Evolutionary conservation across 2,113 vertebrate genomes (phyloP), one percentile per base, ranked within the genome.

Genomic region (Manacus vitellinus): DNA sequence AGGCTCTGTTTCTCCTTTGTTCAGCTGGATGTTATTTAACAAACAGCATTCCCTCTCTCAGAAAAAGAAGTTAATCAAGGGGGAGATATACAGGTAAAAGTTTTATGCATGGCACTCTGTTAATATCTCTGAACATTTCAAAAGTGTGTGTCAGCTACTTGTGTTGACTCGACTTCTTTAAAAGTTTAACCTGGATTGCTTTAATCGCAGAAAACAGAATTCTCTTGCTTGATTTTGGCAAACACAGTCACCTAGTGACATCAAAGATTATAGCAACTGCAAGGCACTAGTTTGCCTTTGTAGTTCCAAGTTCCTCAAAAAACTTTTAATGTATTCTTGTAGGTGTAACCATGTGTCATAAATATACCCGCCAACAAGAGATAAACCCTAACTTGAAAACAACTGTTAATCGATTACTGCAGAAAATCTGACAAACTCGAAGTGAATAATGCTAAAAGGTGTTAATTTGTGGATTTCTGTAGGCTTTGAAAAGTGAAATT

Each of bases 291-390:
- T 77, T 77, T 92, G 87, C 80, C 83, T 96, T 96, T 97, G 90
- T 95, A 91, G 89, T 91, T 95, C 59, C 78, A 97, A 95, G 79
- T 95, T 74, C 39, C 89, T 97, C 72, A 21, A 73, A 7, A 73
- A 86, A 93, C 88, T 92, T 94, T 76, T 94, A 96, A 94, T 79
- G 43, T 95, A 91, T 97, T 96, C 95, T 97, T 98, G 97, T 96
- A 96, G 95, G 81, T 88, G 88, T 75, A 95, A 89, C 95, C 94
- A 92, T 94, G 96, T 96, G 92, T 96, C 96, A 95, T 87, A 96
- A 95, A 95, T 82, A 92, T 27, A 89, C 44, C 95, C 95, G 51
- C 90, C 92, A 95, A 94, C 88, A 96, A 92, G 88, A 81, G 94
- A 93, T 23, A 93, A 95, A 78, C 52, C 56, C 66, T 79, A 95